phyloP scores from a whole-genome alignment of 2,888 invertebrate genomes.

The Luffia ferchaultella region DNA sequence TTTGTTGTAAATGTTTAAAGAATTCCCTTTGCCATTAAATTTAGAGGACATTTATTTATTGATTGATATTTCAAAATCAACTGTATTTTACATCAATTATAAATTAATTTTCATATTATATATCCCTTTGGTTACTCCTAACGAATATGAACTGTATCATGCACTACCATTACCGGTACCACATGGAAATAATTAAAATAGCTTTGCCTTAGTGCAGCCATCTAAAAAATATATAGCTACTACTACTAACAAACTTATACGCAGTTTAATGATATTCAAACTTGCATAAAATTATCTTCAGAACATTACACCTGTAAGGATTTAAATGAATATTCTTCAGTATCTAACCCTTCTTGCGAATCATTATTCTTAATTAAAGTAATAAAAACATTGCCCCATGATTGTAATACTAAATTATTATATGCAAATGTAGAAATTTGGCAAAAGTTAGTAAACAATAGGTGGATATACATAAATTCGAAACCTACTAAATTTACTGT shows the following conservation, averaged over 20 bases:
- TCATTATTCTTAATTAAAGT: background rate
- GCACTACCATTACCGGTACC: conserved; percentile 5
- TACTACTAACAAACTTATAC: conserved; percentile 7
- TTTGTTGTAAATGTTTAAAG: no score
- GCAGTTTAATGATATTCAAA: conserved; percentile 5
- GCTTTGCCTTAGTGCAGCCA: conserved; percentile 4
- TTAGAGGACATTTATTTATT: conserved; percentile 8
- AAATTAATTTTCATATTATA: conserved; percentile 6
- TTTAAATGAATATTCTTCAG: conserved; percentile 8
- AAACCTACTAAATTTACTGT: background rate
- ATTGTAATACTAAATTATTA: conserved; percentile 5
- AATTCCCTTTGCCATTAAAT: conserved; percentile 5
- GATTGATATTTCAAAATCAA: conserved; percentile 7
- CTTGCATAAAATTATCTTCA: conserved; percentile 3
- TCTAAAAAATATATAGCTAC: conserved; percentile 3
- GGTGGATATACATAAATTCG: background rate
- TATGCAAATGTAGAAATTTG: conserved; percentile 1
- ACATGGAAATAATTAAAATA: background rate
- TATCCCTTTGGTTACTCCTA: conserved; percentile 5
- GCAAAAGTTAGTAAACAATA: no score
- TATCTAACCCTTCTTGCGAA: conserved; percentile 1
- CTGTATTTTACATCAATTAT: conserved; percentile 6
- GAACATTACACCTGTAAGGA: conserved; percentile 8
- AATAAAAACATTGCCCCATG: conserved; percentile 1
- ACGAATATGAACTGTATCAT: conserved; percentile 6